A percentile compares a stretch with the other conserved stretches of the same genome.
phyloP scores from a whole-genome alignment of 2,888 invertebrate species.

The Empis livida region DNA sequence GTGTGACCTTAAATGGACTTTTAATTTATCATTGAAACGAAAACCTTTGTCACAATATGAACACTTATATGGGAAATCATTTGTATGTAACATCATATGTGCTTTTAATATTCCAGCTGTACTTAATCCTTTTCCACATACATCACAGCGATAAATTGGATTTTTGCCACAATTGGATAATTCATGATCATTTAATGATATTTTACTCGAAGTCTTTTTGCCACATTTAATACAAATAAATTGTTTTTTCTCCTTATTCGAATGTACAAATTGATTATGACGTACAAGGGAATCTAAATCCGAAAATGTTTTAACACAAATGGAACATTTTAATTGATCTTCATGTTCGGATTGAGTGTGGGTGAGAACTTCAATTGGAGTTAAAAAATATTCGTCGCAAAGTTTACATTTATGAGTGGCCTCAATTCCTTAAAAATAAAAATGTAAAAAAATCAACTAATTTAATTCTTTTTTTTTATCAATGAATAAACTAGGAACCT shows the following conservation, averaged over 20 bases:
- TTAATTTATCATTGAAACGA: conserved; percentile 29
- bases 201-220: conserved; percentile 31
- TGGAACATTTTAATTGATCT: too few relatives aligned
- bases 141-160: conserved; percentile 30
- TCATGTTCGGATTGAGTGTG: too few relatives aligned
- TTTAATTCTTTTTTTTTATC: too few relatives aligned
- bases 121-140: conserved; percentile 35
- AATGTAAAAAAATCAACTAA: too few relatives aligned
- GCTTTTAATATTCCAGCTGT: conserved; percentile 36
- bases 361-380: too few relatives aligned
- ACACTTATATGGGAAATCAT: conserved; percentile 24
- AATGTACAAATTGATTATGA: too few relatives aligned
- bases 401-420: too few relatives aligned
- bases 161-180: conserved; percentile 35
- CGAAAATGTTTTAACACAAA: too few relatives aligned
- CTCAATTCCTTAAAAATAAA: too few relatives aligned
- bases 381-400: too few relatives aligned
- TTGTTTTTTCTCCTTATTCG: not conserved
- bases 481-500: too few relatives aligned
- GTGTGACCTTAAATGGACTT: conserved; percentile 34
- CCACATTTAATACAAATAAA: conserved; percentile 30
- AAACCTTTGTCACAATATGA: conserved; percentile 29
- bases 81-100: conserved; percentile 36
- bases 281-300: too few relatives aligned
- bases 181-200: conserved; percentile 35